Base-by-base conservation (phyloP, 2,797 vertebrate species). In the Podarcis siculus region DNA sequence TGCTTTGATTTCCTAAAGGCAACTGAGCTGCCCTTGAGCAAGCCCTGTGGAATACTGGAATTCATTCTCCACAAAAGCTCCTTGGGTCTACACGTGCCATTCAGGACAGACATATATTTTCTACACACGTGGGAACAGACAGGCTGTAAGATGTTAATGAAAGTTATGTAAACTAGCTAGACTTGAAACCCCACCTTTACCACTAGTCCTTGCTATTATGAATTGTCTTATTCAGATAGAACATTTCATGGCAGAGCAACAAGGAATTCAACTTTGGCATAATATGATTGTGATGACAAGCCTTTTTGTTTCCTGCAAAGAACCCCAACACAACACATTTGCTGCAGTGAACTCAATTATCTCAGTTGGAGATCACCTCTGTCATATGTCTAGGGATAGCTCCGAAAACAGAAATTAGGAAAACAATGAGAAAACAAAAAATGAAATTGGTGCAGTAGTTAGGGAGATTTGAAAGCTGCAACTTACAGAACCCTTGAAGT, bases 321-420 rank as follows among this genome's bases (percentile, higher is more conserved):
- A 55, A n/a, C 30, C 71, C 91, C 90, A 13, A 93, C n/a, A 83
- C 64, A 86, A 30, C 32, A 9, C 27, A 45, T 32, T 55, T 42
- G 10, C 67, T 81, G 30, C 42, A 32, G 32, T 61, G 9, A 81
- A 69, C 21, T 58, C 45, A 58, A 80, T 87, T 75, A 75, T 66
- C 72, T 42, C 12, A 90, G 49, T 75, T 12, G 85, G 69, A 64
- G 15, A 71, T 69, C n/a, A 73, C 23, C 61, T 90, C 79, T 85
- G n/a, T 72, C 58, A 73, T 35, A 3, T 58, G 12, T 86, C 0
- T 49, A 35, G 12, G 83, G 71, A 84, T 82, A 76, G 23, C 21
- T 39, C 71, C 37, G 17, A 82, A 37, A 55, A 87, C 81, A 66
- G 39, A 77, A 87, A 77, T 45, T 49, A 42, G 86, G 76, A 83